Conservation (phyloP, 2,113 vertebrate species). For the Oceanodroma tethys region DNA sequence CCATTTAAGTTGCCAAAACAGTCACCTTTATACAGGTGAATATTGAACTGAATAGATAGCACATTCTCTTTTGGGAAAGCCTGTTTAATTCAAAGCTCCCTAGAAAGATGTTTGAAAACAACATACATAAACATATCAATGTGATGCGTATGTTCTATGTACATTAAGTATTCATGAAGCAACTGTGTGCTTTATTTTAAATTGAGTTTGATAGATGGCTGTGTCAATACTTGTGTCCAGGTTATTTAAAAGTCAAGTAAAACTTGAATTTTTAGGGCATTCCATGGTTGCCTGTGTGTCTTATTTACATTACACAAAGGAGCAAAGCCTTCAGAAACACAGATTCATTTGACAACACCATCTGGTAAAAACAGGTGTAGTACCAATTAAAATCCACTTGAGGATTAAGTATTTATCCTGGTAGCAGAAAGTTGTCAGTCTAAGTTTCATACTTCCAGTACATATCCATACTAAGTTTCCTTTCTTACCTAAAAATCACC, state of each 20-base stretch:
- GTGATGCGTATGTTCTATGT: not conserved
- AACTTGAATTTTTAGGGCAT: slow-evolving; percentile 47
- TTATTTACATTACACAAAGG: slow-evolving; percentile 12
- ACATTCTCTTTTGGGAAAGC: not conserved
- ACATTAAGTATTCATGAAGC: slow-evolving; percentile 28
- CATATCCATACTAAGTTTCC: not conserved
- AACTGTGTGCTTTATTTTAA: slow-evolving; percentile 27
- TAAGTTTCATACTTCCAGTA: not conserved
- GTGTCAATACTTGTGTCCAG: slow-evolving; percentile 18
- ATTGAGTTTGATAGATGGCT: slow-evolving; percentile 10
- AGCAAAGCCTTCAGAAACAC: slow-evolving; percentile 1
- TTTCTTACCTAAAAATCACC: not conserved
- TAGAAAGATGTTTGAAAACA: not conserved
- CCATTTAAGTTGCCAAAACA: slow-evolving; percentile 6
- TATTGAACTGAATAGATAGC: not conserved
- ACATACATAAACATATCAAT: not conserved
- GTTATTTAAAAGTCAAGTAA: slow-evolving; percentile 58
- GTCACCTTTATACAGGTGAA: not conserved
- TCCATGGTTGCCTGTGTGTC: not conserved
- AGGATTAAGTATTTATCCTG: not conserved
- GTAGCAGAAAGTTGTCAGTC: not conserved
- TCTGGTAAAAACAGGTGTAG: slow-evolving; percentile 39
- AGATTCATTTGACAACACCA: slow-evolving; percentile 1
- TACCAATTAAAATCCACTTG: slow-evolving; percentile 22
- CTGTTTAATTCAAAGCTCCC: not conserved